Conservation (phyloP, 64 coral and sea anemone genomes). For the Actinia equina region DNA sequence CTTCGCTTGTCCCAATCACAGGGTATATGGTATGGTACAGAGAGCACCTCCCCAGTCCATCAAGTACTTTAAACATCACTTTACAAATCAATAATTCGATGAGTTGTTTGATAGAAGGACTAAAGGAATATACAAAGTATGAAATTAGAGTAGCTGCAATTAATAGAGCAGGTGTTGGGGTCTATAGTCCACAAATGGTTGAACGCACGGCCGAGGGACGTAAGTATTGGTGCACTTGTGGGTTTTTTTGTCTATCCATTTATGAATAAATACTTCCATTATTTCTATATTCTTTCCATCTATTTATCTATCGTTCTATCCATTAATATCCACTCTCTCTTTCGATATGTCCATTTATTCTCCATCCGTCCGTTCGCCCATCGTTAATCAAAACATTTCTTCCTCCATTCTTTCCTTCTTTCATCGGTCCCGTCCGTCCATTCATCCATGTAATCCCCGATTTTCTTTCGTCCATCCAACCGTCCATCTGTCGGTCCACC, state of each 20-base stretch:
- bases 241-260: too few relatives aligned
- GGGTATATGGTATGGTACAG: conserved; percentile 10
- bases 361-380: neutral
- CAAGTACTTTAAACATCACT: neutral
- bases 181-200: neutral
- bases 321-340: too few relatives aligned
- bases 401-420: neutral
- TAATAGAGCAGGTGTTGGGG: neutral
- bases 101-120: neutral
- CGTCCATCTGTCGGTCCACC: neutral
- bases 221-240: neutral
- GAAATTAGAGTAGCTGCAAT: conserved; percentile 6
- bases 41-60: neutral
- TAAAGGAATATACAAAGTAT: neutral
- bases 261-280: too few relatives aligned
- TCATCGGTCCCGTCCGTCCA: neutral
- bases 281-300: neutral
- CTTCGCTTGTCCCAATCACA: neutral
- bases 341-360: too few relatives aligned
- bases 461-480: neutral
- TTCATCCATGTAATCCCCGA: too few relatives aligned
- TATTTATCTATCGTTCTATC: neutral
- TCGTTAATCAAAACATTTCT: too few relatives aligned
- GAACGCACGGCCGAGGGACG: neutral
- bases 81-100: neutral